Percentiles rank a stretch among this genome's conserved stretches.
phyloP scores from a whole-genome alignment of 2,113 vertebrate species.

The Micronycteris hirsuta region DNA sequence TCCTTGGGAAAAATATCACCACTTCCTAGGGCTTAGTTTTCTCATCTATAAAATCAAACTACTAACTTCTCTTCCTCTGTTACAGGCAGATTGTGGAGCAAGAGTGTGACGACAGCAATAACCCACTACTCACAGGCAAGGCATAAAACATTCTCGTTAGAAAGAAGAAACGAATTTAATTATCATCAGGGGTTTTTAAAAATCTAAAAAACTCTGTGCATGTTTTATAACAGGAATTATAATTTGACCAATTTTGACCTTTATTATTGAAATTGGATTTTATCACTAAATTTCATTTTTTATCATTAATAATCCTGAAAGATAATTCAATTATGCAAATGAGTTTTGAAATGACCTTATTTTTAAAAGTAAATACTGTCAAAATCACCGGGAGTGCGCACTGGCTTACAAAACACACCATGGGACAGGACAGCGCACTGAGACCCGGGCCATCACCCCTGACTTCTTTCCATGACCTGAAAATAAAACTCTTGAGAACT shows the following conservation, averaged over 20 bases:
- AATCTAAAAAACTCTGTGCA: not conserved
- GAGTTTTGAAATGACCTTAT: not conserved
- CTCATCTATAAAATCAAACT: not conserved
- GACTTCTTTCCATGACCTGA: not conserved
- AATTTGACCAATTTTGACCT: not conserved
- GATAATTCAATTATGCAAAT: not conserved
- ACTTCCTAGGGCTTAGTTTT: not conserved
- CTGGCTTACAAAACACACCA: not conserved
- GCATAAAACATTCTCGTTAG: not conserved
- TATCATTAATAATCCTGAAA: not conserved
- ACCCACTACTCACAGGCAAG: not conserved
- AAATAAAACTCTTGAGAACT: not conserved
- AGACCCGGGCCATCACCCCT: not conserved
- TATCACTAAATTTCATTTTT: slow-evolving; percentile 13
- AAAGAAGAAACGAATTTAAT: not conserved
- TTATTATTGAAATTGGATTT: not conserved
- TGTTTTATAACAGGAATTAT: not conserved
- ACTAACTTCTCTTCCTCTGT: not conserved
- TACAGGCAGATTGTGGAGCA: not conserved
- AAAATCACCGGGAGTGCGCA: not conserved
- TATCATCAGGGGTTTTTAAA: not conserved
- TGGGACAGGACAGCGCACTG: not conserved
- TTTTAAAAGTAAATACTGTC: not conserved
- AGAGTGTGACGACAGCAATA: not conserved
- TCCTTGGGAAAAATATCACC: not conserved